Base-by-base conservation (phyloP, 2,888 invertebrate genomes). In the Petrolisthes manimaculis region DNA sequence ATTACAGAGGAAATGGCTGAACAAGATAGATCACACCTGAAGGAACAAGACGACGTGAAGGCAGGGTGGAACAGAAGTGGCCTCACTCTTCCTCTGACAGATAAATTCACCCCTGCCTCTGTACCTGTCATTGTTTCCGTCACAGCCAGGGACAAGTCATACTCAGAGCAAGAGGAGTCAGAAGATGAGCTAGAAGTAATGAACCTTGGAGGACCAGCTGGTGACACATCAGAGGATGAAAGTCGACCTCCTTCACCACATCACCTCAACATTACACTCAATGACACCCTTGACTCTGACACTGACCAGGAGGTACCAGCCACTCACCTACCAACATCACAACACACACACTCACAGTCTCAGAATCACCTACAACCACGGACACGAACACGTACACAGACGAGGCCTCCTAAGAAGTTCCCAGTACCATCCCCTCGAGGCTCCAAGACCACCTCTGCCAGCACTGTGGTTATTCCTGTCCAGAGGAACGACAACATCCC, bases 361-460 rank as follows among this genome's bases (percentile, higher is more conserved):
- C 6, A n/a, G n/a, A 12, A 9, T 2, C 9, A 61, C 61, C 61
- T 24, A 77, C 37, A 21, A 37, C 18, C 24, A 77, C 24, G 18
- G 3, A 21, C 53, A 55, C 51, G 69, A 18, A 18, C 0, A 4
- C 71, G 81, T 8, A 24, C 71, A 37, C n/a, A 71, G 55, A 81
- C 18, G 24, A 37, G 37, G 37, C 37, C 37, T 37, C 37, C 37
- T 37, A 37, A 37, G 37, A 88, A 88, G 67, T 75, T 81, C 24
- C 88, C 88, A n/a, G 74, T 88, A 21, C 88, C 88, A 12, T 75
- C 81, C 18, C 88, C 88, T 37, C 74, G 88, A 1, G 88, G 88
- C 18, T 88, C 88, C 5, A 88, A 88, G 84, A 61, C 61, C 67
- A 21, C 80, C 37, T 18, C n/a, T 6, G 54, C 56, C 37, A 4